A percentile compares a stretch with the other conserved stretches of the same genome.
These are phyloP conservation scores for Lasaia peninsularis DNA, from an alignment of 1,140 invertebrate genomes.

Conservation along the genomic window DNA sequence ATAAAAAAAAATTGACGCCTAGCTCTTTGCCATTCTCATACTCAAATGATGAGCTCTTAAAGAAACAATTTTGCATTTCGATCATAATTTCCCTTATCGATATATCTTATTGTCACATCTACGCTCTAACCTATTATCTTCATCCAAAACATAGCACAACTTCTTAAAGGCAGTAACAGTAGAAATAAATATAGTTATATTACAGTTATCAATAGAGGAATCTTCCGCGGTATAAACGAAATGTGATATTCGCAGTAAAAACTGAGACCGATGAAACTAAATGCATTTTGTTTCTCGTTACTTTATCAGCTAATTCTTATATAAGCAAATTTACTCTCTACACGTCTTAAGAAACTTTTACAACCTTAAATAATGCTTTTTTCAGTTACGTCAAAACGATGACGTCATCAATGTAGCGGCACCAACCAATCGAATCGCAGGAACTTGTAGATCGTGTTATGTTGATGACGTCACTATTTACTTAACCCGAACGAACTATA, in stretches of 20 bases:
- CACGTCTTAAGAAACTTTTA: too few species aligned
- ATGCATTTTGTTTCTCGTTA: neutral
- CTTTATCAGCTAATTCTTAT: too few species aligned
- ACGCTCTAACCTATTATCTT: conserved; percentile 24
- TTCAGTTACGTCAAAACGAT: too few species aligned
- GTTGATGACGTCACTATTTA: too few species aligned
- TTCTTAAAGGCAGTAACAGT: conserved; percentile 40
- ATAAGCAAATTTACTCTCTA: too few species aligned
- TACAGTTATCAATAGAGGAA: conserved; percentile 23
- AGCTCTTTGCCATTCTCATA: neutral
- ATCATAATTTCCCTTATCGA: conserved; percentile 13
- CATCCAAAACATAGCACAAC: conserved; percentile 31
- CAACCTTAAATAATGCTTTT: too few species aligned
- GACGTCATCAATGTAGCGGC: too few species aligned
- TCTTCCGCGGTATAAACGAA: neutral
- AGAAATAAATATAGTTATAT: conserved; percentile 35
- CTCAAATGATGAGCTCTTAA: neutral
- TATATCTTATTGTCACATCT: conserved; percentile 44
- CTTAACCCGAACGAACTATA: too few species aligned
- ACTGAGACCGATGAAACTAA: neutral
- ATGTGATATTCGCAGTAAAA: neutral
- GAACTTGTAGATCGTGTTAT: too few species aligned
- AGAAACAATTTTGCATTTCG: neutral
- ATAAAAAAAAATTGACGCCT: neutral
- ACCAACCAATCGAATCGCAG: too few species aligned